These are phyloP conservation scores for Ceratoteleas bidentatus DNA, from an alignment of 1,140 invertebrate species.

Conservation along the genomic window DNA sequence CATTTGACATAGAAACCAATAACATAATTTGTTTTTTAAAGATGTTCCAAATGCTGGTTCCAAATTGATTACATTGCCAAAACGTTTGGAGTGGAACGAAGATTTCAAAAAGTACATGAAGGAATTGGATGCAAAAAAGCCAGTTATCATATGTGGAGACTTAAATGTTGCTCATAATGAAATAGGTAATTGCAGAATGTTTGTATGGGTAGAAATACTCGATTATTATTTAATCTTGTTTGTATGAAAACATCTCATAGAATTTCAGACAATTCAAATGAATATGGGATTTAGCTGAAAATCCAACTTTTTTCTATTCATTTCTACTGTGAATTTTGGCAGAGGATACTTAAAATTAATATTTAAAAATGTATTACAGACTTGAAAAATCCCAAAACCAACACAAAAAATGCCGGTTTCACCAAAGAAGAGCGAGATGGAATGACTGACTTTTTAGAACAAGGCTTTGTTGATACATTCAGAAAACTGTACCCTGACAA, in stretches of 20 bases:
- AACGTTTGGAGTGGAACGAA: constrained; percentile 95
- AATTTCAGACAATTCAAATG: no score
- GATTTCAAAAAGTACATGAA: constrained; percentile 90
- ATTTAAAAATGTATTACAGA: constrained; percentile 83
- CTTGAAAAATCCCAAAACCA: constrained; percentile 96
- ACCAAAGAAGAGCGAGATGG: constrained; percentile 95
- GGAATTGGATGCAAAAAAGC: constrained; percentile 93
- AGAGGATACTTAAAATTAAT: neutral
- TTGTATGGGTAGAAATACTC: neutral
- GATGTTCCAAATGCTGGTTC: constrained; percentile 90
- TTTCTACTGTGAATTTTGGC: no score
- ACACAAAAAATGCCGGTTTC: constrained; percentile 96
- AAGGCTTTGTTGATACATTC: constrained; percentile 94
- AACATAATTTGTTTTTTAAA: constrained; percentile 60
- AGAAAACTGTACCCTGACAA: constrained; percentile 93
- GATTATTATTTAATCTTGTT: neutral
- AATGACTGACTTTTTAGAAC: constrained; percentile 91
- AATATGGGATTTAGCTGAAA: no score
- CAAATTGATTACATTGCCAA: constrained; percentile 92
- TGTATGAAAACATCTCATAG: neutral
- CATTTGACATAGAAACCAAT: no score
- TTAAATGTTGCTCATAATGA: constrained; percentile 98
- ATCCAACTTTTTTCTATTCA: neutral
- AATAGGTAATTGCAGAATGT: constrained; percentile 87
- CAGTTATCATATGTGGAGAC: constrained; percentile 97